These are phyloP conservation scores for Hyles euphorbiae DNA, from an alignment of 1,140 invertebrate species.

Conservation along the genomic window DNA sequence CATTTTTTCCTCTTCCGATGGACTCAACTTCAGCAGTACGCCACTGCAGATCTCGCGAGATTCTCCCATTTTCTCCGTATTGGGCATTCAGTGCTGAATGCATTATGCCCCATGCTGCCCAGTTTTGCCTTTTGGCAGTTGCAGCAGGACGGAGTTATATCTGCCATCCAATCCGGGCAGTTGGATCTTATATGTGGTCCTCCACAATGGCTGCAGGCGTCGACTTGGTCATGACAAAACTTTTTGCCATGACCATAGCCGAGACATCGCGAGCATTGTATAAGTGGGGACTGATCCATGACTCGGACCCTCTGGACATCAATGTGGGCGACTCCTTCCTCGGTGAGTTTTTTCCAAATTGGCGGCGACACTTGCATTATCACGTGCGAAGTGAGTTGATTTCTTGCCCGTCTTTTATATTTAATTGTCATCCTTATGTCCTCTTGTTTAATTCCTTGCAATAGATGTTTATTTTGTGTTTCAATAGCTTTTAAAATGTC, in stretches of 20 bases:
- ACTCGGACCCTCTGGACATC: conserved; percentile 3
- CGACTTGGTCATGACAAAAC: not conserved
- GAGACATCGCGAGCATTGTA: no score
- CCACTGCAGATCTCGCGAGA: conserved; percentile 4
- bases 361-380: no score
- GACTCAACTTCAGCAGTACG: not conserved
- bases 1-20: no score
- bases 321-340: conserved; percentile 5
- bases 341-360: conserved; percentile 6
- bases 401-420: conserved; percentile 1
- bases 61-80: conserved; percentile 2
- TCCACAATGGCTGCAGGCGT: conserved; percentile 12
- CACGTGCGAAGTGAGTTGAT: not conserved
- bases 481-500: not conserved
- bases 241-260: no score
- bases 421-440: not conserved
- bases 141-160: not conserved
- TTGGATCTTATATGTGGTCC: conserved; percentile 1
- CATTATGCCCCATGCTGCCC: conserved; percentile 1
- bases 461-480: not conserved
- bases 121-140: conserved; percentile 9
- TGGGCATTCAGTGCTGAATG: conserved; percentile 11
- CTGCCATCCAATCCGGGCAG: not conserved
- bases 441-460: not conserved
- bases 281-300: not conserved